These are phyloP conservation scores for Geopemphigus sp. DNA, from an alignment of 1,140 invertebrate genomes.

Conservation along the genomic window DNA sequence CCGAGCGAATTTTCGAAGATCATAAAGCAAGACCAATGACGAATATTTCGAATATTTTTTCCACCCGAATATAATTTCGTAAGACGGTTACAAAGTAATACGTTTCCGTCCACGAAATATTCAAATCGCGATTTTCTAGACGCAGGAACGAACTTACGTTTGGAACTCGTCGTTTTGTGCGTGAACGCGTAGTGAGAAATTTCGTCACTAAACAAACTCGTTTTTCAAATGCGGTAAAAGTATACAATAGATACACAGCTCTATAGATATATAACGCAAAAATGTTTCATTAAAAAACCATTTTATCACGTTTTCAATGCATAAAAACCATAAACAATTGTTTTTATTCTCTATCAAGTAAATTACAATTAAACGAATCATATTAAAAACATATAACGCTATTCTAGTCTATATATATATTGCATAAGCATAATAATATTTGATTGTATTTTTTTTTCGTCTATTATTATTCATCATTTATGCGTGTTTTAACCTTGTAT, in stretches of 20 bases:
- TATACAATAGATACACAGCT: not conserved
- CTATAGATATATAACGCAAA: not conserved
- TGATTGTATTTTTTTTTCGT: not conserved
- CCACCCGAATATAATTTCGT: too few relatives aligned
- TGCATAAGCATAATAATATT: too few relatives aligned
- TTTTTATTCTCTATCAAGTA: conserved; percentile 5
- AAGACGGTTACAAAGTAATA: not conserved
- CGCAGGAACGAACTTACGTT: not conserved
- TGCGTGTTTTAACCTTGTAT: not conserved
- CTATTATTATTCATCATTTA: not conserved
- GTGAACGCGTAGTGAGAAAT: not conserved
- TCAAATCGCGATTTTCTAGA: too few relatives aligned
- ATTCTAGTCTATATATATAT: too few relatives aligned
- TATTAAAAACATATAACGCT: not conserved
- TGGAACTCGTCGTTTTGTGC: not conserved
- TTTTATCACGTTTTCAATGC: not conserved
- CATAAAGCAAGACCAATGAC: too few relatives aligned
- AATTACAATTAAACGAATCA: conserved; percentile 6
- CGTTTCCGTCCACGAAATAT: not conserved
- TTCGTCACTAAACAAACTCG: not conserved
- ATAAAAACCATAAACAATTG: not conserved
- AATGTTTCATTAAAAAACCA: conserved; percentile 9
- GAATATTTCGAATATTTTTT: too few relatives aligned
- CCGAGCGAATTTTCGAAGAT: too few relatives aligned
- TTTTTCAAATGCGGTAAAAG: not conserved